A percentile compares a stretch with the other conserved stretches of the same genome.
phyloP scores from a whole-genome alignment of 2,113 vertebrate species.

The Urocynchramus pylzowi region DNA sequence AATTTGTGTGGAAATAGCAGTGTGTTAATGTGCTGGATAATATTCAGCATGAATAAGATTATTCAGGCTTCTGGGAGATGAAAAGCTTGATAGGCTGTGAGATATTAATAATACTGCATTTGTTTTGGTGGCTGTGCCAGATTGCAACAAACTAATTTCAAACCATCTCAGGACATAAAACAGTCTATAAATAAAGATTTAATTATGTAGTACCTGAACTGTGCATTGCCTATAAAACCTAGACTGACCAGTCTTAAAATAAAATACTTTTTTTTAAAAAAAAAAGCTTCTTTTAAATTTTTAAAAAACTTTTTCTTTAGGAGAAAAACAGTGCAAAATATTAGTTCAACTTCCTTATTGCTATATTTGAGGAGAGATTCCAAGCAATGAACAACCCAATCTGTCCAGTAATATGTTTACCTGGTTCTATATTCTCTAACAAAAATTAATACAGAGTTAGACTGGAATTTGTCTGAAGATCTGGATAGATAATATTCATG shows the following conservation, averaged over 20 bases:
- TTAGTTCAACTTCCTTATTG: neutral
- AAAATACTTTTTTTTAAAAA: neutral
- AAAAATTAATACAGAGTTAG: neutral
- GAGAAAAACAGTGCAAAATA: neutral
- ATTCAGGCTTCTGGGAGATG: neutral
- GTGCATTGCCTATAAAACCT: neutral
- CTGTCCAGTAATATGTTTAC: neutral
- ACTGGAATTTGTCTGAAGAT: neutral
- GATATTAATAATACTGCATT: neutral
- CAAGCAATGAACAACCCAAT: neutral
- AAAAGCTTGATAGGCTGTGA: neutral
- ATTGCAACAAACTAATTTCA: neutral
- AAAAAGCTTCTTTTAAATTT: accelerated
- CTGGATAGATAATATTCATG: neutral
- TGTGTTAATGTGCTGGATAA: neutral
- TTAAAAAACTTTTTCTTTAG: neutral
- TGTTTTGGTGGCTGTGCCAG: neutral
- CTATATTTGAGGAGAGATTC: neutral
- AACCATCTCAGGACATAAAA: neutral
- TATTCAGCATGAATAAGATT: neutral
- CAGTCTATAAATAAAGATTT: neutral
- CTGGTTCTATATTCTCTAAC: neutral
- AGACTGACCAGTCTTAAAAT: neutral
- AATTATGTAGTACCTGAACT: neutral
- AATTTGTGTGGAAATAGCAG: neutral